These are phyloP conservation scores for Epicampocera succincta DNA, from an alignment of 2,888 invertebrate genomes.

Conservation along the genomic window DNA sequence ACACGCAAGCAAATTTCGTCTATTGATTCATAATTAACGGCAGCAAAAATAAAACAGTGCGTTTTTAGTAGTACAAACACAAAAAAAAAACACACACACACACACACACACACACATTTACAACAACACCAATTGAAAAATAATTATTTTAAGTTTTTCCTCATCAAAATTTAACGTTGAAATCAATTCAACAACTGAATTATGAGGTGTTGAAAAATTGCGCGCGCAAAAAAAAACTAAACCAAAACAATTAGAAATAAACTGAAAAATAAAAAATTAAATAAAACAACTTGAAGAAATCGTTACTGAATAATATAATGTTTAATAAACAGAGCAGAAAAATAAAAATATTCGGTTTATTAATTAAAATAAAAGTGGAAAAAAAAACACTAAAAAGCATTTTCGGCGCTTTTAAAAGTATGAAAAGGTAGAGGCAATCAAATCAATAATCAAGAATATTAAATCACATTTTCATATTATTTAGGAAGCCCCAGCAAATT, in stretches of 20 bases:
- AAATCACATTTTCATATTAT: too few relatives aligned
- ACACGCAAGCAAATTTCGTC: slow-evolving; percentile 3
- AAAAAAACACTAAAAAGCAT: neutral
- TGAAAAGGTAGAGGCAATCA: too few relatives aligned
- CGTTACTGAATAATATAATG: slow-evolving; percentile 28
- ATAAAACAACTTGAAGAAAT: slow-evolving; percentile 37
- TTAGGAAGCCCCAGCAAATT: too few relatives aligned
- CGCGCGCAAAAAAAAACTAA: neutral
- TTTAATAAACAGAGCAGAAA: slow-evolving; percentile 58
- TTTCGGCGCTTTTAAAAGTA: slow-evolving; percentile 1
- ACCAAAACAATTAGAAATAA: neutral
- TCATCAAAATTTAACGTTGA: slow-evolving; percentile 32
- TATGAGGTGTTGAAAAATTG: slow-evolving; percentile 56
- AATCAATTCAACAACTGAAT: slow-evolving; percentile 25
- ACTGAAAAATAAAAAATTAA: neutral
- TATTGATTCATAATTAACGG: slow-evolving; percentile 25
- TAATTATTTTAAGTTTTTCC: slow-evolving; percentile 64
- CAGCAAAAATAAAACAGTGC: slow-evolving; percentile 1
- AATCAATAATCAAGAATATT: neutral
- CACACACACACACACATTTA: neutral
- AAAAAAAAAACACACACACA: slow-evolving; percentile 8
- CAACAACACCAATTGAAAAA: slow-evolving; percentile 57
- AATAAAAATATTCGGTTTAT: slow-evolving; percentile 44
- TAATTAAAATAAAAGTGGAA: slow-evolving; percentile 19
- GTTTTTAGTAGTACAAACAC: slow-evolving; percentile 8